A percentile compares a stretch with the other conserved stretches of the same genome.
These are phyloP conservation scores for Wiebesia pumilae DNA, from an alignment of 1,140 invertebrate genomes.

Conservation along the genomic window DNA sequence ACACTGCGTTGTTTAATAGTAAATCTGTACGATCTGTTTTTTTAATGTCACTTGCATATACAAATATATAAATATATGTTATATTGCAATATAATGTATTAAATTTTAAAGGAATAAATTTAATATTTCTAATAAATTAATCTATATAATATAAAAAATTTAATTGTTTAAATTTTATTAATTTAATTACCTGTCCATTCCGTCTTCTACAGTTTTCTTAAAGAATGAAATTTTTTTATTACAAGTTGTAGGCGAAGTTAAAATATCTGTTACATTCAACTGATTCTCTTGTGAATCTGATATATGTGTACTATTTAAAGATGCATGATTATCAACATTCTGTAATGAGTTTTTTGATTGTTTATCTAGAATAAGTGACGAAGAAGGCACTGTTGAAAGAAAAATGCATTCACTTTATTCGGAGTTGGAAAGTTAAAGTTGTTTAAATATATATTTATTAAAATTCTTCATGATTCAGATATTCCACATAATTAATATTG, in stretches of 20 bases:
- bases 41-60: too few relatives aligned
- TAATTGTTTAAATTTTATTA: not conserved
- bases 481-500: too few relatives aligned
- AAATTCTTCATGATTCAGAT: too few relatives aligned
- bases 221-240: constrained; percentile 85
- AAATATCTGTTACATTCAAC: not conserved
- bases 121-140: too few relatives aligned
- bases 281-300: constrained; percentile 22
- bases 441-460: too few relatives aligned
- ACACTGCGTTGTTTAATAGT: too few relatives aligned
- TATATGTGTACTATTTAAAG: not conserved
- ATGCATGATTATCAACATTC: not conserved
- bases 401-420: not conserved
- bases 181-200: constrained; percentile 88
- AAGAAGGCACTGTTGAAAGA: constrained; percentile 66
- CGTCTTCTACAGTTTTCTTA: constrained; percentile 93
- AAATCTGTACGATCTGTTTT: too few relatives aligned
- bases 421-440: too few relatives aligned
- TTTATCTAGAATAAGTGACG: constrained; percentile 65
- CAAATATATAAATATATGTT: too few relatives aligned
- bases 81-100: too few relatives aligned
- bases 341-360: not conserved
- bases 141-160: not conserved
- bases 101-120: too few relatives aligned
- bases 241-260: not conserved